phyloP scores from a whole-genome alignment of 1,140 invertebrate species.

The Leptinotarsa lineolata region DNA sequence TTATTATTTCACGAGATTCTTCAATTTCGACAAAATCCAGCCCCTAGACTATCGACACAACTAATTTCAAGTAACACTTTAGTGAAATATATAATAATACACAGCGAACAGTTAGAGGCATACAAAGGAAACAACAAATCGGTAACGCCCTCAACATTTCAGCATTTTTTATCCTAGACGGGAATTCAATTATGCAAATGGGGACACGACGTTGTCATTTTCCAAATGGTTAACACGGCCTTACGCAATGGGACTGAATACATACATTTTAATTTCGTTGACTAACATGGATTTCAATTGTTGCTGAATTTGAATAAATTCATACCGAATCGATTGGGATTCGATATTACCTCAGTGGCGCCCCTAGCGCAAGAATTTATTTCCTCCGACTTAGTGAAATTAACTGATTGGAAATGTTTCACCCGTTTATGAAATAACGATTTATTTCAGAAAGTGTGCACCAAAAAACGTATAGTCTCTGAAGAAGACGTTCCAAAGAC shows the following conservation, averaged over 20 bases:
- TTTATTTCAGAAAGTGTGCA: no score
- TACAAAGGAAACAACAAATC: slow-evolving; percentile 35
- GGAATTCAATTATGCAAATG: slow-evolving; percentile 39
- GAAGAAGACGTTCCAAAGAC: no score
- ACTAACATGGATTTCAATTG: slow-evolving; percentile 18
- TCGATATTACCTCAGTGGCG: not conserved
- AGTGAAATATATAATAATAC: slow-evolving; percentile 31
- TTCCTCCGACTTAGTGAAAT: not conserved
- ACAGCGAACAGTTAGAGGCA: slow-evolving; percentile 34
- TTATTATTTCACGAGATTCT: no score
- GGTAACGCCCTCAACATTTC: slow-evolving; percentile 35
- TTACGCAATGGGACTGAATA: slow-evolving; percentile 31
- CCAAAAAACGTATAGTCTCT: no score
- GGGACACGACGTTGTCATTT: slow-evolving; percentile 36
- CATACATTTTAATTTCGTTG: slow-evolving; percentile 18
- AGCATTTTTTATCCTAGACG: slow-evolving; percentile 15
- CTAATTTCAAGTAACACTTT: slow-evolving; percentile 30
- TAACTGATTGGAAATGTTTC: not conserved
- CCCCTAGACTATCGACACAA: not conserved
- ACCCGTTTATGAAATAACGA: no score
- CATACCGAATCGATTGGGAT: not conserved
- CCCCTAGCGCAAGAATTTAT: not conserved
- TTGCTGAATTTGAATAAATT: slow-evolving; percentile 17
- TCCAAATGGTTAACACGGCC: slow-evolving; percentile 26
- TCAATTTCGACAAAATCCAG: not conserved